Conservation (phyloP, 2,797 vertebrate genomes). For the Aselliscus stoliczkanus region DNA sequence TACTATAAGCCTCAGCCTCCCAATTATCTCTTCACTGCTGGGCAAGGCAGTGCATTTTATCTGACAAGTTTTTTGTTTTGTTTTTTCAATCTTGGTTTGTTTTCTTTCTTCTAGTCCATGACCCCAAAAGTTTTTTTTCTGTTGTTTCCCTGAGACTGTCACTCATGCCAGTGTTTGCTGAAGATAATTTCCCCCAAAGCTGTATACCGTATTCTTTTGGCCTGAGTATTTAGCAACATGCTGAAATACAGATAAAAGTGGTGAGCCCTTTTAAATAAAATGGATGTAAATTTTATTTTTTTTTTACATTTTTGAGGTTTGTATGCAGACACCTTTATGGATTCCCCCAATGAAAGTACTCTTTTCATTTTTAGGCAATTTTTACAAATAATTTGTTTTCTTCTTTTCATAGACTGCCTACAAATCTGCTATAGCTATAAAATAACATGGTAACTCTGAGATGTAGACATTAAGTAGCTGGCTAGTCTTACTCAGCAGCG, state of each 20-base stretch:
- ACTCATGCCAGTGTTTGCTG: slow-evolving; percentile 29
- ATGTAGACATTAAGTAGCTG: neutral
- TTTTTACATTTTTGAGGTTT: slow-evolving; percentile 25
- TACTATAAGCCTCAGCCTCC: slow-evolving; percentile 59
- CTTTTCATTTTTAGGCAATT: neutral
- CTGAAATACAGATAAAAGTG: slow-evolving; percentile 10
- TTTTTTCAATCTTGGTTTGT: slow-evolving; percentile 47
- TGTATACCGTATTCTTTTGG: neutral
- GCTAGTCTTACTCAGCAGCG: neutral
- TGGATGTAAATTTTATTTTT: neutral
- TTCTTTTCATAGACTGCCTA: neutral
- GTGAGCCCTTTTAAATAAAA: neutral
- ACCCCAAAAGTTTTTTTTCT: neutral
- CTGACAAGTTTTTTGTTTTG: slow-evolving; percentile 54
- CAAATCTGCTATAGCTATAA: neutral
- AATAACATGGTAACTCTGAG: neutral
- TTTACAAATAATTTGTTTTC: neutral
- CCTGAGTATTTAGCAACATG: neutral
- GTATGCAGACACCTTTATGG: neutral
- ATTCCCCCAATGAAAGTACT: neutral
- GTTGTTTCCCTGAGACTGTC: slow-evolving; percentile 25
- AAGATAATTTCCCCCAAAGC: neutral
- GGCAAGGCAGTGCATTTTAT: slow-evolving; percentile 50
- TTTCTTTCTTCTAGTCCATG: slow-evolving; percentile 17
- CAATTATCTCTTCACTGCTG: slow-evolving; percentile 68